Conservation (phyloP, 2,113 vertebrate genomes). For the Theristicus caerulescens region DNA sequence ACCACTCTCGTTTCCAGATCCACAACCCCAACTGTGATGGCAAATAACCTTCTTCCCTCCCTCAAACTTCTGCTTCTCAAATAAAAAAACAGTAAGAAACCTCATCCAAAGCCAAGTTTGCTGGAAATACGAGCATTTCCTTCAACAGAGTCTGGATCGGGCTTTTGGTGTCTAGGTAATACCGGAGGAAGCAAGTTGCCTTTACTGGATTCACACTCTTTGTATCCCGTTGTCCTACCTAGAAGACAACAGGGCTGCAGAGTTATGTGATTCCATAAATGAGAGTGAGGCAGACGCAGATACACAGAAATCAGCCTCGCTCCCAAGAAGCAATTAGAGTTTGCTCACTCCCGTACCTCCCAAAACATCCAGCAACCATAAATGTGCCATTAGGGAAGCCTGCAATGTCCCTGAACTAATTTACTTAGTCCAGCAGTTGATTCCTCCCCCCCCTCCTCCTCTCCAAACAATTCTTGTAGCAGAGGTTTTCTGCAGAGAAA, state of each 20-base stretch:
- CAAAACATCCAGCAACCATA: background rate
- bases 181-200: background rate
- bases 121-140: background rate
- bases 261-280: background rate
- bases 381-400: background rate
- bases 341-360: background rate
- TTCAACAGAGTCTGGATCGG: background rate
- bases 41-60: background rate
- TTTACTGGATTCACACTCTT: background rate
- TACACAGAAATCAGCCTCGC: background rate
- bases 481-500: background rate
- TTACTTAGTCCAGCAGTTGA: background rate
- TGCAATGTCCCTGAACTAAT: background rate
- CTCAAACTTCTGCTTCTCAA: background rate
- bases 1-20: background rate
- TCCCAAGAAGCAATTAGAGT: background rate
- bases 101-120: background rate
- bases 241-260: background rate
- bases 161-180: background rate
- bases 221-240: rapidly evolving
- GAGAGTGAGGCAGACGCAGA: background rate
- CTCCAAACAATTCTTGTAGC: background rate
- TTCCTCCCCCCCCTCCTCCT: background rate
- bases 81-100: background rate
- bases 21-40: background rate